Evolutionary conservation across 1,140 invertebrate species (phyloP).

Genomic region (Scaptodrosophila lebanonensis): DNA sequence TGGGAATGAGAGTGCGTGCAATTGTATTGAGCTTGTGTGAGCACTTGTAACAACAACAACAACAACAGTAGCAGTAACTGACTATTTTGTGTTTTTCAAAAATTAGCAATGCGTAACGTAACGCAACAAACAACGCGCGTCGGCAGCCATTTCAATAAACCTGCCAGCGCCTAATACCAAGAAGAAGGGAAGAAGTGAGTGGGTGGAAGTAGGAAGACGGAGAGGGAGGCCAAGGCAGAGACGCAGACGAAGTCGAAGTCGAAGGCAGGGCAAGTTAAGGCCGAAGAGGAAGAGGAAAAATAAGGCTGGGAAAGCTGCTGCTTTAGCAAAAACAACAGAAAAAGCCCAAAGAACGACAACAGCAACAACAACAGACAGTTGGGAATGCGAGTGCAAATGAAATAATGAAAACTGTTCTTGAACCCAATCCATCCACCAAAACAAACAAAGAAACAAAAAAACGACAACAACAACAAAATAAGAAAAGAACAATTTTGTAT

Average conservation of each 20-base stretch:
- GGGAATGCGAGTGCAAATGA: constrained; percentile 1
- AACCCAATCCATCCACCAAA: constrained; percentile 58
- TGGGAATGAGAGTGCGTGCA: neutral
- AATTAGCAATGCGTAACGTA: constrained; percentile 45
- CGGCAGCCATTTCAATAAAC: constrained; percentile 20
- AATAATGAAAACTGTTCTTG: constrained; percentile 26
- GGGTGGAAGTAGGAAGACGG: too few species aligned
- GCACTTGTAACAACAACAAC: constrained; percentile 7
- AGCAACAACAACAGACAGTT: constrained; percentile 1
- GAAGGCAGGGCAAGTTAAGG: too few species aligned
- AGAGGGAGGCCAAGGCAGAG: too few species aligned
- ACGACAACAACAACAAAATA: constrained; percentile 10
- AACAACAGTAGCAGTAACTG: constrained; percentile 16
- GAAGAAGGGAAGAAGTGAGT: too few species aligned
- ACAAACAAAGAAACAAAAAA: constrained; percentile 1
- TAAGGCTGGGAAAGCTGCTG: too few species aligned
- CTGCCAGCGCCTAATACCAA: constrained; percentile 1
- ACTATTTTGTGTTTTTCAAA: constrained; percentile 11
- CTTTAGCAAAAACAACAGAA: constrained; percentile 21
- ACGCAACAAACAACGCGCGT: too few species aligned
- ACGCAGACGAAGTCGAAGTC: too few species aligned
- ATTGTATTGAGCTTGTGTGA: too few species aligned
- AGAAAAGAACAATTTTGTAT: constrained; percentile 8
- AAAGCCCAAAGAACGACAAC: constrained; percentile 4
- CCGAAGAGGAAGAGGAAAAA: too few species aligned